Evolutionary conservation across 2,888 invertebrate species (phyloP).

Genomic region (Megamerina dolium): DNA sequence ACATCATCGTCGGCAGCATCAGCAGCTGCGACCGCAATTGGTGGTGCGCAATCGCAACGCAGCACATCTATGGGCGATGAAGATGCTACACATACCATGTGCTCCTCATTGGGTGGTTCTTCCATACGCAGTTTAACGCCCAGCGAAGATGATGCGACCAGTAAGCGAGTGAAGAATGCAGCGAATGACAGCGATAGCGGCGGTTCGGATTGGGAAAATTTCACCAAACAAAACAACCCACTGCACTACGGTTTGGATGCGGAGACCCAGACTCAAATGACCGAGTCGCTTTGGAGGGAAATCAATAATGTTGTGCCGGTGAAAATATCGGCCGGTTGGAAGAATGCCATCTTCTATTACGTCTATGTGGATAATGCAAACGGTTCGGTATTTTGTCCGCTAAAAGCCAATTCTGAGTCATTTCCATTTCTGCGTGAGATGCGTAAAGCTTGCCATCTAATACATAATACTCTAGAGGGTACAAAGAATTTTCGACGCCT

Average conservation of each 20-base stretch:
- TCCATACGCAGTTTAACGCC: slow-evolving; percentile 42
- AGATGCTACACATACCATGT: slow-evolving; percentile 35
- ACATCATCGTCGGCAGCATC: slow-evolving; percentile 1
- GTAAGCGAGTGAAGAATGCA: slow-evolving; percentile 26
- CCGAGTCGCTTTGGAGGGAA: slow-evolving; percentile 66
- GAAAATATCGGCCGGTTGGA: slow-evolving; percentile 43
- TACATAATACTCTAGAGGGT: slow-evolving; percentile 63
- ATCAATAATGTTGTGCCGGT: slow-evolving; percentile 50
- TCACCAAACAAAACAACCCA: slow-evolving; percentile 37
- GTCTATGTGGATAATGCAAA: slow-evolving; percentile 38
- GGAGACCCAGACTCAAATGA: slow-evolving; percentile 54
- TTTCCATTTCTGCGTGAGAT: slow-evolving; percentile 65
- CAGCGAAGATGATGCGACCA: slow-evolving; percentile 39
- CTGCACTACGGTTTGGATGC: slow-evolving; percentile 32
- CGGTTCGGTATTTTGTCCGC: slow-evolving; percentile 32
- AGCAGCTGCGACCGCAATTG: slow-evolving; percentile 6
- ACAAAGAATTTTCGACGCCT: slow-evolving; percentile 49
- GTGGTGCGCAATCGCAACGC: slow-evolving; percentile 51
- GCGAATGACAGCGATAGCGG: slow-evolving; percentile 24
- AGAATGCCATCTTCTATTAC: slow-evolving; percentile 37
- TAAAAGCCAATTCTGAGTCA: slow-evolving; percentile 38
- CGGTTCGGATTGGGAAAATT: slow-evolving; percentile 65
- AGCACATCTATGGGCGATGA: slow-evolving; percentile 45
- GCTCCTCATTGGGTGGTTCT: slow-evolving; percentile 36
- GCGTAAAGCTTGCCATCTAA: slow-evolving; percentile 62